Evolutionary conservation across 2,797 vertebrate species (phyloP).

Genomic region (Manis pentadactyla): DNA sequence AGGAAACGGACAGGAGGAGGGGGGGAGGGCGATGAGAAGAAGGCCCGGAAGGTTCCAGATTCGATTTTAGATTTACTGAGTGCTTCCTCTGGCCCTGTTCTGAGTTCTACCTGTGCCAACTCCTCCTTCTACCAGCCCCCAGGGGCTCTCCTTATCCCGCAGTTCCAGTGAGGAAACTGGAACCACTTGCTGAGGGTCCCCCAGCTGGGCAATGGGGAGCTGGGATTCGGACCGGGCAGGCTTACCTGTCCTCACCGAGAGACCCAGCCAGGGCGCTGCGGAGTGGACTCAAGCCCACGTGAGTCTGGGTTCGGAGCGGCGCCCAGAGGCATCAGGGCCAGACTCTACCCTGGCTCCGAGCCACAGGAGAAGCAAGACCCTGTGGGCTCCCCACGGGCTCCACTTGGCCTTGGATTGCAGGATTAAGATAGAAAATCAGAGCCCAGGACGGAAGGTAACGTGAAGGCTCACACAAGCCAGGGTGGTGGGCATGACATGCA

Average conservation of each 20-base stretch:
- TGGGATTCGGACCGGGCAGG: background rate
- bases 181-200: background rate
- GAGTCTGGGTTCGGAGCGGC: too few relatives aligned
- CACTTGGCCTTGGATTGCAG: background rate
- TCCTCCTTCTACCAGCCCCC: background rate
- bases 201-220: background rate
- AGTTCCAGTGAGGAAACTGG: background rate
- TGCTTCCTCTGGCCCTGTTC: background rate
- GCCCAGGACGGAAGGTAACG: background rate
- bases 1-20: rapidly evolving
- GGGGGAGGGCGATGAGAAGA: too few relatives aligned
- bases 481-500: rapidly evolving
- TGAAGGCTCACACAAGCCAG: background rate
- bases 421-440: background rate
- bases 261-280: rapidly evolving
- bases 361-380: background rate
- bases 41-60: background rate
- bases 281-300: rapidly evolving
- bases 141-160: background rate
- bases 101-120: background rate
- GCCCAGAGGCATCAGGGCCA: background rate
- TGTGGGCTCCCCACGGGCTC: background rate
- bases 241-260: background rate
- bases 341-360: background rate
- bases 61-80: background rate